Conservation (phyloP, 2,888 invertebrate species). For the Bibio marci region DNA sequence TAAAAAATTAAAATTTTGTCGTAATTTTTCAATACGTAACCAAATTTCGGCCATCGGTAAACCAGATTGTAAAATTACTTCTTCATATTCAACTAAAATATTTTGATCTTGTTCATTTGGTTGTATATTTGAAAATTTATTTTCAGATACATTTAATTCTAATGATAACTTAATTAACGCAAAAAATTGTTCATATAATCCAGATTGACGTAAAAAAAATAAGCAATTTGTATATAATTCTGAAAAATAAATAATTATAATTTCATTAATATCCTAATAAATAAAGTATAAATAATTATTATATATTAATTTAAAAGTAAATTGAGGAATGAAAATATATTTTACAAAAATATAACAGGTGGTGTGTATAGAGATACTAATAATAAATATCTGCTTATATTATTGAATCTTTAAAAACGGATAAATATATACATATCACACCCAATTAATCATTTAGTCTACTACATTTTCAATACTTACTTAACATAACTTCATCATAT, state of each 20-base stretch:
- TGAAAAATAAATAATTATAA: constrained; percentile 14
- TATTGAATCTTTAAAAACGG: no score
- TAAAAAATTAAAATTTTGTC: constrained; percentile 56
- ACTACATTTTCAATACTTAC: constrained; percentile 6
- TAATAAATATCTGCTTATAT: no score
- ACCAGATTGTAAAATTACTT: constrained; percentile 40
- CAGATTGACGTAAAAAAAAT: constrained; percentile 49
- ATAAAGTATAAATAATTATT: not conserved
- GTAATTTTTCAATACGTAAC: constrained; percentile 54
- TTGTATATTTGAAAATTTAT: constrained; percentile 22
- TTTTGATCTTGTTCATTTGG: constrained; percentile 19
- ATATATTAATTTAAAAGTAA: constrained; percentile 10
- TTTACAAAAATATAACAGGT: constrained; percentile 3
- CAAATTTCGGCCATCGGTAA: constrained; percentile 57
- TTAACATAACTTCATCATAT: constrained; percentile 11
- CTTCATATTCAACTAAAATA: constrained; percentile 38
- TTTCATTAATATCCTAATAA: not conserved
- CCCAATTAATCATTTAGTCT: no score
- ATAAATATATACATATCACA: no score
- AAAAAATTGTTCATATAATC: constrained; percentile 59
- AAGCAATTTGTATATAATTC: constrained; percentile 30
- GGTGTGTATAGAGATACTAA: no score
- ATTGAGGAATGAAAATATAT: not conserved
- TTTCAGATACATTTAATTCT: constrained; percentile 41
- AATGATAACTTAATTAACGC: constrained; percentile 49